Conservation (phyloP, 2,888 invertebrate genomes). For the Parasteatoda lunata region DNA sequence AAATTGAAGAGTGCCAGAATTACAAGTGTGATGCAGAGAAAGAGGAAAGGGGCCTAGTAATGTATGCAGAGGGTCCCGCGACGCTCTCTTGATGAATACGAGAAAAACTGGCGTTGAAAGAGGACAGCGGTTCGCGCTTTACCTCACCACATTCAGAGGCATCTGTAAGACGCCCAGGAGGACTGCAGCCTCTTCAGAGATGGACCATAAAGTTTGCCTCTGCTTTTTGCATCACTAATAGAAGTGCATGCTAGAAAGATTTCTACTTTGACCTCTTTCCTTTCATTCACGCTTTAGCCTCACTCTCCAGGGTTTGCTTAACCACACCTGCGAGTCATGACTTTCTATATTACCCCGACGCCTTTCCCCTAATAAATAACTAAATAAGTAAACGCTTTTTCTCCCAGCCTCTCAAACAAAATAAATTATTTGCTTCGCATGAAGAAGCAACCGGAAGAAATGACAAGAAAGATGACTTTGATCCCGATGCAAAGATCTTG, state of each 20-base stretch:
- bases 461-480: conserved; percentile 61
- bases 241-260: conserved; percentile 52
- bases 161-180: conserved; percentile 55
- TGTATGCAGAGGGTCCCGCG: conserved; percentile 64
- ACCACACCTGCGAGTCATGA: conserved; percentile 38
- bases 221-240: conserved; percentile 67
- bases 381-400: conserved; percentile 10
- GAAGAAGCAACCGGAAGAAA: conserved; percentile 7
- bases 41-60: conserved; percentile 40
- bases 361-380: conserved; percentile 10
- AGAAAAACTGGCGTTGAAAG: conserved; percentile 52
- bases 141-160: conserved; percentile 47
- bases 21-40: conserved; percentile 65
- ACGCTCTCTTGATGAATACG: conserved; percentile 59
- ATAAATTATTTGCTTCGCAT: conserved; percentile 50
- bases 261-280: conserved; percentile 55
- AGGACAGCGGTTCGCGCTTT: conserved; percentile 67
- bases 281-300: conserved; percentile 41
- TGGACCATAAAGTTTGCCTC: conserved; percentile 64
- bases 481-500: conserved; percentile 42
- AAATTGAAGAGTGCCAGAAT: conserved; percentile 69
- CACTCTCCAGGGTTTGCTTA: conserved; percentile 43
- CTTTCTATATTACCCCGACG: conserved; percentile 20
- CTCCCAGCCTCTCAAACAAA: conserved; percentile 4
- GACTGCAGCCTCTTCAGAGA: conserved; percentile 48